phyloP scores from a whole-genome alignment of 2,113 vertebrate genomes.

The Gopherus evgoodei region DNA sequence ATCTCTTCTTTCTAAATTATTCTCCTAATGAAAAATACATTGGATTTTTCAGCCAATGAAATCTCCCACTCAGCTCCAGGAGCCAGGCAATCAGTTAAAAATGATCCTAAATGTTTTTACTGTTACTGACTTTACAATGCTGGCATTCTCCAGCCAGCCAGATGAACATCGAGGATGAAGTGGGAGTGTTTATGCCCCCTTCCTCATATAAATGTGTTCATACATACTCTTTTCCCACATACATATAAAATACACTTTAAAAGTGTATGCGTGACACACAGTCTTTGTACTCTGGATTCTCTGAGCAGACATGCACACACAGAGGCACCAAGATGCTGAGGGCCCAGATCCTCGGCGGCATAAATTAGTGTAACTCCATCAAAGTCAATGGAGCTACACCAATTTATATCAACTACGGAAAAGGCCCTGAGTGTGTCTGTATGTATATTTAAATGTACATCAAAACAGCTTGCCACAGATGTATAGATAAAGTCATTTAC shows the following conservation, averaged over 20 bases:
- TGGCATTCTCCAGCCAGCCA: background rate
- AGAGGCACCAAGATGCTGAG: constrained; percentile 1
- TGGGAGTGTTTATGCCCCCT: background rate
- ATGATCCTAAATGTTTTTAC: fast-evolving
- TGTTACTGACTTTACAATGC: background rate
- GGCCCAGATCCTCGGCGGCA: background rate
- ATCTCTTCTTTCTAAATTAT: background rate
- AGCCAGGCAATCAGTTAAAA: background rate
- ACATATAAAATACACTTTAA: background rate
- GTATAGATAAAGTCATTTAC: background rate
- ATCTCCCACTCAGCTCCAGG: background rate
- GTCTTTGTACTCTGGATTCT: constrained; percentile 25
- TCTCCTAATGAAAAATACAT: background rate
- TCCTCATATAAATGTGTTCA: background rate
- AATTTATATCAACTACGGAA: constrained; percentile 42
- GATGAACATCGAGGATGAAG: background rate
- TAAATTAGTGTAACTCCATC: constrained; percentile 9
- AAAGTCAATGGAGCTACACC: background rate
- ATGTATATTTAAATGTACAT: background rate
- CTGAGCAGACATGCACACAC: background rate
- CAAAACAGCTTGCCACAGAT: background rate
- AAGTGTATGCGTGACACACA: background rate
- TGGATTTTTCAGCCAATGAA: background rate
- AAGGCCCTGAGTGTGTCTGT: background rate
- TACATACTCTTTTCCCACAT: background rate